A percentile compares a stretch with the other conserved stretches of the same genome.
Conservation (phyloP, 2,888 invertebrate genomes). For the Dendrolimus pini region DNA sequence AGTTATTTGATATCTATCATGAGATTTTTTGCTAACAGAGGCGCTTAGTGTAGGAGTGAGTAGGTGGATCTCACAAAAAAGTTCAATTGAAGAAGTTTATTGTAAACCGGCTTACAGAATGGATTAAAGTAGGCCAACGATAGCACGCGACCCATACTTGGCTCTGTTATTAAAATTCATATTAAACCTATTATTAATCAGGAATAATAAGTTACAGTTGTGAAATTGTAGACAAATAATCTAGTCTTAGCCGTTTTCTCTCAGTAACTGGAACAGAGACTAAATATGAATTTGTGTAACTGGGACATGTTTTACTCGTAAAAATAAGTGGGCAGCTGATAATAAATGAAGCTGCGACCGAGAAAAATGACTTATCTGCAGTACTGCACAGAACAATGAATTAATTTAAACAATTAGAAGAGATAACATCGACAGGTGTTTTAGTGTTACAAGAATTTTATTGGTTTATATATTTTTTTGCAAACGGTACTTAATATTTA, state of each 20-base stretch:
- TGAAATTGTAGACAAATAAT: neutral
- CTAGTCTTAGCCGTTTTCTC: neutral
- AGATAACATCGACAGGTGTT: too few species aligned
- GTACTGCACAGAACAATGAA: neutral
- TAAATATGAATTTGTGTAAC: neutral
- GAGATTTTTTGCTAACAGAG: conserved; percentile 1
- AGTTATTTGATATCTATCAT: neutral
- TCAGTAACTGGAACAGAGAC: neutral
- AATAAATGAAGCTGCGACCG: neutral
- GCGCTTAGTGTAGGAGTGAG: conserved; percentile 19
- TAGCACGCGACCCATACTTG: conserved; percentile 40
- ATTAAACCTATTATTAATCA: conserved; percentile 11
- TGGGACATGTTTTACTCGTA: neutral
- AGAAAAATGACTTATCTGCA: neutral
- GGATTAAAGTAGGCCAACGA: conserved; percentile 43
- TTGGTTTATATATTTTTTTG: too few species aligned
- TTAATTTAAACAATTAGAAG: neutral
- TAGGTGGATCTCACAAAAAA: conserved; percentile 24
- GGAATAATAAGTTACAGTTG: neutral
- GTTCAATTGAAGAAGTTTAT: conserved; percentile 32
- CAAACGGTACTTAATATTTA: too few species aligned
- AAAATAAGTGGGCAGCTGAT: neutral
- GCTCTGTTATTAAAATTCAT: conserved; percentile 17
- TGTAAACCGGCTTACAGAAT: conserved; percentile 33
- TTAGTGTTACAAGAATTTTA: too few species aligned